Conservation (phyloP, 2,888 invertebrate species). For the Campoplex capitator region DNA sequence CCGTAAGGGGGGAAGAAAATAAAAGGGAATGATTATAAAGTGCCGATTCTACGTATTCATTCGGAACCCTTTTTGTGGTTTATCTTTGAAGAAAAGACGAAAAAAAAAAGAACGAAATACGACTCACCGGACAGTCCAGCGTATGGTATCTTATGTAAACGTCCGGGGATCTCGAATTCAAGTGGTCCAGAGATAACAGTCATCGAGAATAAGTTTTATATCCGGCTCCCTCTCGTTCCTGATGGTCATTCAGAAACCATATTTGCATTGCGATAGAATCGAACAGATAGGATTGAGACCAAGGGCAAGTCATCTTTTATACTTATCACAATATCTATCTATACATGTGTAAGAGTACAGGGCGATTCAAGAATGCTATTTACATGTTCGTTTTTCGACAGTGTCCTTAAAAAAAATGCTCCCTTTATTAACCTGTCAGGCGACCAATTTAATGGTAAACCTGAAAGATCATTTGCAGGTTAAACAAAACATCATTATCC, state of each 20-base stretch:
- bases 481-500: neutral
- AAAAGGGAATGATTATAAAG: constrained; percentile 41
- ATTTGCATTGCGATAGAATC: constrained; percentile 82
- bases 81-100: constrained; percentile 27
- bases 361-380: neutral
- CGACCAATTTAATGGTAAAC: neutral
- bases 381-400: neutral
- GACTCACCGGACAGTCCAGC: constrained; percentile 37
- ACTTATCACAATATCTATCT: constrained; percentile 28
- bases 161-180: constrained; percentile 78
- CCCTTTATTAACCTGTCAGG: neutral
- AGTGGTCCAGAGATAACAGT: constrained; percentile 73
- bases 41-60: constrained; percentile 40
- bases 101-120: constrained; percentile 48
- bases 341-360: constrained; percentile 7
- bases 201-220: constrained; percentile 77
- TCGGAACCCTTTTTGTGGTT: constrained; percentile 41
- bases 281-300: constrained; percentile 81
- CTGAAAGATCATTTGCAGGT: neutral
- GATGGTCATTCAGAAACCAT: constrained; percentile 80
- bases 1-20: neutral
- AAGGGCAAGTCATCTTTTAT: constrained; percentile 71
- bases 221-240: constrained; percentile 70
- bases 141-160: constrained; percentile 80
- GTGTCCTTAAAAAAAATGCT: neutral